Conservation (phyloP, 2,888 invertebrate species). For the Oithona nana region DNA sequence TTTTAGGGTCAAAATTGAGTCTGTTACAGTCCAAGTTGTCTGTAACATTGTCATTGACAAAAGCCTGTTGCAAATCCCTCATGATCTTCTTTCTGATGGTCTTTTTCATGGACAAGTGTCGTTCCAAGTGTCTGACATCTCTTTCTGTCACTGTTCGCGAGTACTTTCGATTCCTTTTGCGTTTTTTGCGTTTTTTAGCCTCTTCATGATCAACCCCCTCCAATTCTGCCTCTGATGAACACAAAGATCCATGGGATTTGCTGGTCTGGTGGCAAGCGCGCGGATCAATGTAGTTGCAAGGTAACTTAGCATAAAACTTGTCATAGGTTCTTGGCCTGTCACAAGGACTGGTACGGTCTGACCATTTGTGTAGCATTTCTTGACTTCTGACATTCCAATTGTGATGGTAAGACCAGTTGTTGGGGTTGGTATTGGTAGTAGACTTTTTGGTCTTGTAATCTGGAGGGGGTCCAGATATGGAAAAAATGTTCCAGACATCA, state of each 20-base stretch:
- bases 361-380: neutral
- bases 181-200: conserved; percentile 26
- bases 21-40: neutral
- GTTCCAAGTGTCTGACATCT: conserved; percentile 47
- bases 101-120: conserved; percentile 69
- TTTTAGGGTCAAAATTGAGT: neutral
- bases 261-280: neutral
- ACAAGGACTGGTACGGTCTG: conserved; percentile 1
- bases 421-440: neutral
- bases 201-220: conserved; percentile 23
- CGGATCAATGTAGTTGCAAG: neutral
- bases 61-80: conserved; percentile 50
- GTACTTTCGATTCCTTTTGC: conserved; percentile 26
- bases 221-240: conserved; percentile 29
- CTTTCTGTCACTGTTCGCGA: conserved; percentile 36
- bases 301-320: neutral
- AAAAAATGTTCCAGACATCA: conserved; percentile 13
- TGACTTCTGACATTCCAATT: neutral
- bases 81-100: conserved; percentile 66
- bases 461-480: neutral
- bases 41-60: conserved; percentile 18
- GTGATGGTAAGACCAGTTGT: neutral
- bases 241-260: conserved; percentile 30
- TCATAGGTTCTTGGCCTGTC: conserved; percentile 12
- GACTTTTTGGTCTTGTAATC: neutral